phyloP scores from a whole-genome alignment of 1,140 invertebrate species.

The Temnothorax longispinosus region DNA sequence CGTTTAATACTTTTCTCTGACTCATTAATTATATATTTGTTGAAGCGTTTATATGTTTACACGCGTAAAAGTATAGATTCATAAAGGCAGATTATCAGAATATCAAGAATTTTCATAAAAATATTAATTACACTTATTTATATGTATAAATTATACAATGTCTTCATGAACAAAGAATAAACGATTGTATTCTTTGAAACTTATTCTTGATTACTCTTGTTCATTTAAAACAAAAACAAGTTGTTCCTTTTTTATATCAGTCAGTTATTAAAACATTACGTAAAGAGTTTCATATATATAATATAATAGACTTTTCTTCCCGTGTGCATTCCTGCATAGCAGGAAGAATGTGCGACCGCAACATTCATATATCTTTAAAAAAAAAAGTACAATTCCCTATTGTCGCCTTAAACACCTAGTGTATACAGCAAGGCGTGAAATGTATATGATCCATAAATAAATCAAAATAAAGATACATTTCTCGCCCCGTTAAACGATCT shows the following conservation, averaged over 20 bases:
- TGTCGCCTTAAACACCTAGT: neutral
- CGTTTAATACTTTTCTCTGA: neutral
- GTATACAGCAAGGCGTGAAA: constrained; percentile 1
- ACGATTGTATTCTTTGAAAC: neutral
- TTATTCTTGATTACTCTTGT: neutral
- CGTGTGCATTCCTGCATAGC: constrained; percentile 5
- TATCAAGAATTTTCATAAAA: neutral
- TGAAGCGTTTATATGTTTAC: neutral
- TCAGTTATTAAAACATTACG: neutral
- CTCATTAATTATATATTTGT: neutral
- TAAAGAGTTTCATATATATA: neutral
- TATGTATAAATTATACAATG: neutral
- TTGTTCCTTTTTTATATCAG: neutral
- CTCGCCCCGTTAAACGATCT: neutral
- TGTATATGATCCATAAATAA: constrained; percentile 20
- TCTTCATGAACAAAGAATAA: constrained; percentile 1
- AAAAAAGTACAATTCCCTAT: constrained; percentile 11
- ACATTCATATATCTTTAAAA: neutral
- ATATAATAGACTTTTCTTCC: neutral
- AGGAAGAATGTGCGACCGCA: constrained; percentile 51
- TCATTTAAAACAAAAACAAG: constrained; percentile 1
- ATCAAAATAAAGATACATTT: constrained; percentile 15
- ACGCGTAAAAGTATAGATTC: neutral
- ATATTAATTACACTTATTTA: constrained; percentile 19
- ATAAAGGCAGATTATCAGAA: neutral